Evolutionary conservation across 2,113 vertebrate species (phyloP), one percentile per base, ranked within the genome.

Genomic region (Agelaius tricolor): DNA sequence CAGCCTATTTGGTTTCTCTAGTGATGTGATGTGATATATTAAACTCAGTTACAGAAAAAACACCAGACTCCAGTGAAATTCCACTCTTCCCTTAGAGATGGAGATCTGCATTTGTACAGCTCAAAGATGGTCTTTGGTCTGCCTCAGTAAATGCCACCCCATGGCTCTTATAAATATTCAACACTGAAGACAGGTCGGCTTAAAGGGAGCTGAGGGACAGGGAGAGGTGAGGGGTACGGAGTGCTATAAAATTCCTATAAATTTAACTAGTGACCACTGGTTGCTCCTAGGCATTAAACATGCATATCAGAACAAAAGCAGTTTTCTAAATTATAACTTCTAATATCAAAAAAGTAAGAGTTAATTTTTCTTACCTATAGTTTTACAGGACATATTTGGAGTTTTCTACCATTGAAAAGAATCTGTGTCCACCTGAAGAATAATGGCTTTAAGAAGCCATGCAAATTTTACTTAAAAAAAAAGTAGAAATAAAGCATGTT

Each of bases 131-230:
- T 11, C 18, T 79, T 51, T 84, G 35, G 12, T 23, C 22, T 81
- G 62, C 22, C 26, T 55, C 39, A 31, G 17, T n/a, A 39, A 47
- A 43, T n/a, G 35, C 3, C n/a, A 89, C 4, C 4, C 18, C 9
- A 20, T 3, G 10, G 20, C 14, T 92, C 10, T 59, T 43, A 18
- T 1, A 55, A 51, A 19, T 37, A 72, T 41, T 76, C 37, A 87
- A 37, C 26, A 37, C 7, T 43, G 31, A 78, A 82, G 24, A 51
- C 0, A 24, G 11, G 14, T 35, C 35, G 11, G 8, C 4, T 22
- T 72, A 51, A 55, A 68, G 14, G 1, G 4, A 5, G 10, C 2
- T 55, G 24, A 39, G 5, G 8, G 27, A n/a, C 6, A 3, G 4
- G 8, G 17, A 49, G 9, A 55, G 76, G 1, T 33, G 5, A 14